Evolutionary conservation across 2,113 vertebrate genomes (phyloP), one percentile per base, ranked within the genome.

Genomic region (Poeciliopsis retropinna): DNA sequence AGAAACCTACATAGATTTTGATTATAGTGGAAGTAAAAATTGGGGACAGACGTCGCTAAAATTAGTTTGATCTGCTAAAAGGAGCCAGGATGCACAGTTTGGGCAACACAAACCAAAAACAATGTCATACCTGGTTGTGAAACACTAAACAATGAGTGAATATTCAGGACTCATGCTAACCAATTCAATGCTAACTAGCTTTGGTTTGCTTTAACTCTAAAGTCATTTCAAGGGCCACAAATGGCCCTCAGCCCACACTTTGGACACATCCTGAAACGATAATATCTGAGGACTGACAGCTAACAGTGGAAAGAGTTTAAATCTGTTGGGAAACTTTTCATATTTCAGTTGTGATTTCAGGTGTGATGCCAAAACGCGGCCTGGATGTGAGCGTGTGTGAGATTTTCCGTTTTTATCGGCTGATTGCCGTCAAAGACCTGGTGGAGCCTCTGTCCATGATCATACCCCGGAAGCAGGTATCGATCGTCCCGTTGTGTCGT

Each of bases 291-390:
- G 2, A n/a, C 7, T 57, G 51, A 11, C 1, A 47, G 1, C 17
- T n/a, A n/a, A 57, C 25, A 57, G 10, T 7, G 1, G 2, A 10
- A 25, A 57, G 19, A 57, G 6, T 2, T 37, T n/a, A 57, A 25
- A 57, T 57, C 3, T 57, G 22, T 7, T 9, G 9, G 25, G 51
- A 9, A 57, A 57, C 6, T 3, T 25, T 25, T 57, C 25, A 2
- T 30, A 60, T 5, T 9, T 67, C 28, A 39, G 12, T 19, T 37
- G 17, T 73, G 0, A 7, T 27, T 65, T 12, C 32, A 99, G 97
- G 96, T 83, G 80, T 94, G 41, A 97, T 99, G 97, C 97, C 97
- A 85, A 99, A 99, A 89, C 96, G 97, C 29, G 98, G 97, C 29
- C 93, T 99, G 70, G 94, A 99, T 14, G 95, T 97, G 11, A 91